phyloP scores from a whole-genome alignment of 2,797 vertebrate species.

The Onychomys arenicola region DNA sequence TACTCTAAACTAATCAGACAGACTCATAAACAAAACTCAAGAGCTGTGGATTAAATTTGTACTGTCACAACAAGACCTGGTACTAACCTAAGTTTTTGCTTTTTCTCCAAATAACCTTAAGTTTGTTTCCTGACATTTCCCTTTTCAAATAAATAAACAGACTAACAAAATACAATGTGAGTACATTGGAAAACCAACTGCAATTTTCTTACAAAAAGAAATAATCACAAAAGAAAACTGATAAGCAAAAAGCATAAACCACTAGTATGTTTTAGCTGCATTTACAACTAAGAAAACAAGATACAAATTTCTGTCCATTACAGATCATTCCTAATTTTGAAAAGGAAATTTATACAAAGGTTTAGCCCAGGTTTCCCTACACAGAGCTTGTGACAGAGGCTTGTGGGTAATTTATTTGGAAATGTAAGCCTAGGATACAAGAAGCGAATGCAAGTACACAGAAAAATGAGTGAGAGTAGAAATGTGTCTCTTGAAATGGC shows the following conservation, averaged over 20 bases:
- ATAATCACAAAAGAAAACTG: neutral
- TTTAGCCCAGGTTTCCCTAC: neutral
- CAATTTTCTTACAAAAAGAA: conserved; percentile 31
- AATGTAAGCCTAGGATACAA: neutral
- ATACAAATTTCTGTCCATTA: neutral
- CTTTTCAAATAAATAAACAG: neutral
- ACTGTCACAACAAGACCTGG: neutral
- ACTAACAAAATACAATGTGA: neutral
- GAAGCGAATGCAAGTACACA: neutral
- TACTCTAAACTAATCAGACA: neutral
- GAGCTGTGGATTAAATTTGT: neutral
- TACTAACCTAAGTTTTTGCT: neutral
- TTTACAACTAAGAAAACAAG: neutral
- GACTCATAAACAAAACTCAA: neutral
- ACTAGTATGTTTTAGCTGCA: neutral
- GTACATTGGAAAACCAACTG: neutral
- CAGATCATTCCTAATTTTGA: neutral
- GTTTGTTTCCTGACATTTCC: neutral
- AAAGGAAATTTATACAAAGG: too few species aligned
- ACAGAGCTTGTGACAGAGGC: neutral
- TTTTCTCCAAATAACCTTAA: neutral
- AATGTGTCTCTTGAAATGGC: neutral
- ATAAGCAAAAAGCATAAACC: neutral
- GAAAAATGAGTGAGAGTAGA: neutral
- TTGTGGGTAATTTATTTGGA: neutral